Evolutionary conservation across 2,888 invertebrate species (phyloP), one percentile per base, ranked within the genome.

Genomic region (Dryobotodes eremita): DNA sequence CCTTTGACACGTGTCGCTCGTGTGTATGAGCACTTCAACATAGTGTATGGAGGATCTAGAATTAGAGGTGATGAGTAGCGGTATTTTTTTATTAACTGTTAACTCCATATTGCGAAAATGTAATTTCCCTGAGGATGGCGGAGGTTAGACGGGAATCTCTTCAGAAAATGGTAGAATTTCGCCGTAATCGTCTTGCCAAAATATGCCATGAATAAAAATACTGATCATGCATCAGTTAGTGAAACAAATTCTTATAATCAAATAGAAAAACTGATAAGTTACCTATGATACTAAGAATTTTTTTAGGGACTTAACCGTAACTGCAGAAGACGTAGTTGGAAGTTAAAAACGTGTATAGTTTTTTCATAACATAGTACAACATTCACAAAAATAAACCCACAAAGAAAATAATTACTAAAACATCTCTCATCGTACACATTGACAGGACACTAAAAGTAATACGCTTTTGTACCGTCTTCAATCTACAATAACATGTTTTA

Each of bases 401-500:
- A 61, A 71, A 72, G 17, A 73, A 86, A 79, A 79, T 84, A 84
- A 84, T 86, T 84, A 87, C 79, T 71, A 74, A 89, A 85, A 73
- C 79, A 71, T 82, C 74, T 77, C 68, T 85, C 78, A 88, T 89
- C 77, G 48, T 70, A 68, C 70, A 75, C 71, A 75, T 75, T 84
- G 84, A 87, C 80, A 76, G 79, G 74, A 79, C 46, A 75, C 79
- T 85, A 69, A 81, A 85, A 79, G 71, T 84, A 89, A 89, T 82
- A 77, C 73, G 81, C 82, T 82, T 86, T 86, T 85, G 83, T 83
- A 80, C 83, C 76, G 74, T 82, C 79, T 89, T 83, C 88, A 89
- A 90, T 91, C 88, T 88, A 89, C 88, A 72, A 90, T 90, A 86
- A 66, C 70, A 89, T 89, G 89, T 91, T 88, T 92, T 89, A 92